Conservation (phyloP, 1,140 invertebrate species). For the Charaxes varanes region DNA sequence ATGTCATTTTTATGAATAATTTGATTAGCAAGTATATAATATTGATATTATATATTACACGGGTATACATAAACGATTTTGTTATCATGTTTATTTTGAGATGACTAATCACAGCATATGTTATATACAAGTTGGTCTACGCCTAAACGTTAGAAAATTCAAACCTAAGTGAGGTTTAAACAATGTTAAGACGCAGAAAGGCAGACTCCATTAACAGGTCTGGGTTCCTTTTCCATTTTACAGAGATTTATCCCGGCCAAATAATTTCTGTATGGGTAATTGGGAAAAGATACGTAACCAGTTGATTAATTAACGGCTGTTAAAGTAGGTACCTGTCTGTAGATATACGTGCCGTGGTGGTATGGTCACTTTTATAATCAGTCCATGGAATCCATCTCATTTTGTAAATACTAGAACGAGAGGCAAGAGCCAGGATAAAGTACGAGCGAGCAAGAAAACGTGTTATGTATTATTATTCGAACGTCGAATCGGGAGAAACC, state of each 20-base stretch:
- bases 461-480: conserved; percentile 67
- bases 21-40: too few relatives aligned
- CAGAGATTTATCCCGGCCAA: background rate
- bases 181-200: too few relatives aligned
- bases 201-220: too few relatives aligned
- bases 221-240: background rate
- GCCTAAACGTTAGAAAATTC: too few relatives aligned
- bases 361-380: conserved; percentile 24
- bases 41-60: too few relatives aligned
- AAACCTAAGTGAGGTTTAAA: too few relatives aligned
- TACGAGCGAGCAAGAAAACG: conserved; percentile 55
- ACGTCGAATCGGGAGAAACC: conserved; percentile 69
- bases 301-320: conserved; percentile 20
- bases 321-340: conserved; percentile 9
- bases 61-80: too few relatives aligned
- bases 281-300: conserved; percentile 10
- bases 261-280: conserved; percentile 3
- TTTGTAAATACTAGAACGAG: conserved; percentile 57
- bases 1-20: too few relatives aligned
- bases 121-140: too few relatives aligned
- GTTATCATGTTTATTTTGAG: too few relatives aligned
- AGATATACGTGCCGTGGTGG: conserved; percentile 17
- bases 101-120: too few relatives aligned
- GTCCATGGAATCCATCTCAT: conserved; percentile 47
- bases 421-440: conserved; percentile 37